A percentile compares a stretch with the other conserved stretches of the same genome.
These are phyloP conservation scores for Thera obeliscata DNA, from an alignment of 2,888 invertebrate species.

Conservation along the genomic window DNA sequence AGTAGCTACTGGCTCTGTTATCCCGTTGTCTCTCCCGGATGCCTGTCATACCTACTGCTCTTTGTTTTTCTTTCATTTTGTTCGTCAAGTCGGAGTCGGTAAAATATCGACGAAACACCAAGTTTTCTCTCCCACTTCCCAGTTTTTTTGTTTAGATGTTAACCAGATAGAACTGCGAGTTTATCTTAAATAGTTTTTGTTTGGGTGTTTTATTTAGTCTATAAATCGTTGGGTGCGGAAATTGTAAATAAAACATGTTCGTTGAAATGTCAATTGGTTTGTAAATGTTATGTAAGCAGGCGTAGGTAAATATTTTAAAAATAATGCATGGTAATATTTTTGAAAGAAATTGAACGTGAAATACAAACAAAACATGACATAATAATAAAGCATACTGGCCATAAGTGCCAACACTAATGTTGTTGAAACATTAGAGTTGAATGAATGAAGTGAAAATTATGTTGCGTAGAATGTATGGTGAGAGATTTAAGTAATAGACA, in stretches of 20 bases:
- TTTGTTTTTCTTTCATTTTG: slow-evolving; percentile 44
- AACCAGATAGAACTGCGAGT: slow-evolving; percentile 31
- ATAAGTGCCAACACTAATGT: no score
- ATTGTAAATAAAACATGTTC: slow-evolving; percentile 19
- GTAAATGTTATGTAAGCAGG: not conserved
- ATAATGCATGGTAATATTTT: no score
- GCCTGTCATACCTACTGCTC: slow-evolving; percentile 39
- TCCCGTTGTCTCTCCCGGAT: slow-evolving; percentile 34
- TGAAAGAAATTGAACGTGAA: no score
- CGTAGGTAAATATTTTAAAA: no score
- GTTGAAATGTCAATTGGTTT: not conserved
- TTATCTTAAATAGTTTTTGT: slow-evolving; percentile 33
- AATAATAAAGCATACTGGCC: no score
- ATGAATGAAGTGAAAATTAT: no score
- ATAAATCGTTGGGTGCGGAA: slow-evolving; percentile 29
- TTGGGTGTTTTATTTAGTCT: slow-evolving; percentile 20
- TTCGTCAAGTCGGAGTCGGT: slow-evolving; percentile 39
- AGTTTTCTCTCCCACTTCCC: slow-evolving; percentile 30
- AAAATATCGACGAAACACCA: slow-evolving; percentile 37
- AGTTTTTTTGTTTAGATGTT: slow-evolving; percentile 37
- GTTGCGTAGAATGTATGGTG: no score
- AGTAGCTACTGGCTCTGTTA: not conserved
- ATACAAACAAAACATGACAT: no score
- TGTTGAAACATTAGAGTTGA: no score
- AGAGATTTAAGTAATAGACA: no score